Evolutionary conservation across 2,797 vertebrate species (phyloP), one percentile per base, ranked within the genome.

Genomic region (Leptoclinus maculatus): DNA sequence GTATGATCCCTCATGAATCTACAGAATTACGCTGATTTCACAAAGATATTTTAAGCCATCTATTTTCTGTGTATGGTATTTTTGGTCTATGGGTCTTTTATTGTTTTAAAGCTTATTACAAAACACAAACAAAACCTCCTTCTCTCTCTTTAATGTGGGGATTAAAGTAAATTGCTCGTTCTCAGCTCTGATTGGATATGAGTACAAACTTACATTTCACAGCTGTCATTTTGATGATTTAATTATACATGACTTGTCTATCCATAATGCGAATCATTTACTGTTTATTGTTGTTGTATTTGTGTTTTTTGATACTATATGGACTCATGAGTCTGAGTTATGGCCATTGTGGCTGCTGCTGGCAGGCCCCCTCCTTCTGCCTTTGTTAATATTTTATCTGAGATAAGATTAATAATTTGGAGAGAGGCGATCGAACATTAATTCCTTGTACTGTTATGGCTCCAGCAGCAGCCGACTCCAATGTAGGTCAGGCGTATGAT

Each of bases 401-500:
- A 72, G 39, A 5, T 62, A 63, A 43, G 67, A 77, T 80, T 36
- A 71, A 56, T 60, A 66, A 83, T 84, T 79, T 76, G 36, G 49
- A 60, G 51, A 39, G 59, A 76, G 49, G 59, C 25, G 14, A 72
- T 79, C 41, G 23, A 66, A 73, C 41, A 7, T 68, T 67, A 72
- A 74, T 78, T 84, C n/a, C 29, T 67, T 60, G 49, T 29, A 62
- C 80, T 73, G 32, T 71, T 62, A 19, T n/a, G n/a, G 71, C 76
- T 82, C 49, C 71, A 34, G 32, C 32, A 34, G 85, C 64, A 79
- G 66, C 79, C 59, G 16, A 27, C 73, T 71, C 36, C 34, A 82
- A 93, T 92, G 80, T 94, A 93, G 92, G 93, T 93, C 92, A 94
- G 71, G 60, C 82, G 77, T 71, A 49, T 90, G 92, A 94, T 41